A percentile compares a stretch with the other conserved stretches of the same genome.
Evolutionary conservation across 2,888 invertebrate genomes (phyloP).

Genomic region (Oscheius sp.): DNA sequence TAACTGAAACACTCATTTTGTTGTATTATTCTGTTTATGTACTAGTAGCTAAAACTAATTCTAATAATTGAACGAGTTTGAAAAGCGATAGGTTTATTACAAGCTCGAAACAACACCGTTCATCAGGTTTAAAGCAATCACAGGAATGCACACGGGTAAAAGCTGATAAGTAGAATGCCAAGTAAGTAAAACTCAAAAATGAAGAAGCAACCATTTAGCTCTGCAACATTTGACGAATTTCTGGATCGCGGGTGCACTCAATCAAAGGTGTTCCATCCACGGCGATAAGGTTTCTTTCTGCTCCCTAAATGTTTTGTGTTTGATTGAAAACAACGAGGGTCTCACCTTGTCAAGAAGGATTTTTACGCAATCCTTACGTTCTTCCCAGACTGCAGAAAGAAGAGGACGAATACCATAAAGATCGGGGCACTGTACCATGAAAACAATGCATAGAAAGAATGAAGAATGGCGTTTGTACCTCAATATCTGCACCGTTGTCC

Average conservation of each 20-base stretch:
- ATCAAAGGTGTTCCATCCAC: slow-evolving; percentile 53
- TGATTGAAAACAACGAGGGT: not conserved
- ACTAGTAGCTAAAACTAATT: not conserved
- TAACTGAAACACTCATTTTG: not conserved
- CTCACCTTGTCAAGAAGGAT: slow-evolving; percentile 85
- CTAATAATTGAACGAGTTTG: not conserved
- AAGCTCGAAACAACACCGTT: slow-evolving; percentile 18
- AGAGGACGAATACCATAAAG: slow-evolving; percentile 94
- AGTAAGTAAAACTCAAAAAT: slow-evolving; percentile 5
- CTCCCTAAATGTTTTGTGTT: slow-evolving; percentile 43
- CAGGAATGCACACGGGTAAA: slow-evolving; percentile 29
- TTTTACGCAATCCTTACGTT: slow-evolving; percentile 90
- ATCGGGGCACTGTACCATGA: slow-evolving; percentile 82
- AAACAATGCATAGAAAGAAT: slow-evolving; percentile 63
- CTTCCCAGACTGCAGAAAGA: slow-evolving; percentile 95
- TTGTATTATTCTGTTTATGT: not conserved
- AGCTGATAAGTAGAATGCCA: not conserved
- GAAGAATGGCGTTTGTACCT: slow-evolving; percentile 78
- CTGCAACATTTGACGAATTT: slow-evolving; percentile 43
- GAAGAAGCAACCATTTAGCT: not conserved
- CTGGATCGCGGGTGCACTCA: slow-evolving; percentile 51
- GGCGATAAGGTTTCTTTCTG: slow-evolving; percentile 43
- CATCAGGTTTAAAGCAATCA: slow-evolving; percentile 1
- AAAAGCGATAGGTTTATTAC: slow-evolving; percentile 28
- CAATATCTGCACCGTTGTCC: slow-evolving; percentile 89